Evolutionary conservation across 2,888 invertebrate genomes (phyloP).

Genomic region (Eristalis tenax): DNA sequence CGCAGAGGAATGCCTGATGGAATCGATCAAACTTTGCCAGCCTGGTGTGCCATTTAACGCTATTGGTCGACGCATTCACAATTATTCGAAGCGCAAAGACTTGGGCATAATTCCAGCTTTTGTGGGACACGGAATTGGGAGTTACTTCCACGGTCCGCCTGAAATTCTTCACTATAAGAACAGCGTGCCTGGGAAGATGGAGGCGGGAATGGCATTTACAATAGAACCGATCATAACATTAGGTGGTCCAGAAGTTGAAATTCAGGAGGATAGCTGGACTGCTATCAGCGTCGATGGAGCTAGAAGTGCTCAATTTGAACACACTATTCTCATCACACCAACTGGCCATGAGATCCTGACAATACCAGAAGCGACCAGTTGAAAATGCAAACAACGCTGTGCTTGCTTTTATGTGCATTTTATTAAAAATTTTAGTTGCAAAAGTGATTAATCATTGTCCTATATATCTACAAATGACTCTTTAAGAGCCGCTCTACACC

Average conservation of each 20-base stretch:
- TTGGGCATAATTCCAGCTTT: slow-evolving; percentile 89
- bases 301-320: slow-evolving; percentile 94
- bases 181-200: slow-evolving; percentile 87
- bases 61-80: slow-evolving; percentile 86
- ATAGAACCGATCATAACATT: slow-evolving; percentile 94
- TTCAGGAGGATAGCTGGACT: slow-evolving; percentile 96
- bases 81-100: slow-evolving; percentile 84
- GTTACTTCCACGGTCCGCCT: slow-evolving; percentile 95
- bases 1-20: slow-evolving; percentile 87
- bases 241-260: slow-evolving; percentile 85
- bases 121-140: slow-evolving; percentile 95
- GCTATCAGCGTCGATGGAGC: slow-evolving; percentile 91
- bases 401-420: slow-evolving; percentile 52
- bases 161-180: slow-evolving; percentile 92
- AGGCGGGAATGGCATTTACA: slow-evolving; percentile 96
- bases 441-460: slow-evolving; percentile 45
- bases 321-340: slow-evolving; percentile 92
- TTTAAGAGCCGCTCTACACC: slow-evolving; percentile 12
- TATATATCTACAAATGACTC: slow-evolving; percentile 17
- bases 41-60: slow-evolving; percentile 84
- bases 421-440: slow-evolving; percentile 54
- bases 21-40: slow-evolving; percentile 84
- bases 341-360: slow-evolving; percentile 91
- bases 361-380: slow-evolving; percentile 72
- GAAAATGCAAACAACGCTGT: slow-evolving; percentile 33